phyloP scores from a whole-genome alignment of 1,140 invertebrate species.

The Sogatella furcifera region DNA sequence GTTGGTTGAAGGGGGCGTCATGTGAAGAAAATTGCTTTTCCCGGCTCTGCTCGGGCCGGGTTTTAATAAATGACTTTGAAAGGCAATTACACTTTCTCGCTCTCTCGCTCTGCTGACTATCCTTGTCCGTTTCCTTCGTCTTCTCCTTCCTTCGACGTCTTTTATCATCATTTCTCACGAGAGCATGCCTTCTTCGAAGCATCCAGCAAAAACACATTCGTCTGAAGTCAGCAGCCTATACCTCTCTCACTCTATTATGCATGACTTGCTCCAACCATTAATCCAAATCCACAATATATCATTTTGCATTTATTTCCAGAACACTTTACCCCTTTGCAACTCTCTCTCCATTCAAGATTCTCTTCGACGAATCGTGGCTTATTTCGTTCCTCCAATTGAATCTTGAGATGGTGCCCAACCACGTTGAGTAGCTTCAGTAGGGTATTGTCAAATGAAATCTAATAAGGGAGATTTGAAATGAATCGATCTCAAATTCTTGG shows the following conservation, averaged over 20 bases:
- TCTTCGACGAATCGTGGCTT: too few relatives aligned
- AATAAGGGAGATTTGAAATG: too few relatives aligned
- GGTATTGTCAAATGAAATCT: too few relatives aligned
- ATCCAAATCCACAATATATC: background rate
- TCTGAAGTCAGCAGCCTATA: background rate
- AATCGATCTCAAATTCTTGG: too few relatives aligned
- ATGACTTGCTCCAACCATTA: background rate
- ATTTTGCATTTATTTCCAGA: background rate
- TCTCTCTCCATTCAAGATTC: too few relatives aligned
- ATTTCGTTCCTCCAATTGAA: too few relatives aligned
- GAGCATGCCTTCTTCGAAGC: conserved; percentile 6
- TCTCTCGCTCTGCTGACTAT: background rate
- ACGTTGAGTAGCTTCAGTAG: too few relatives aligned
- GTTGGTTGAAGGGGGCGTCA: conserved; percentile 15
- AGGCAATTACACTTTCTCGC: conserved; percentile 16
- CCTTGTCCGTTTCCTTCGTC: background rate
- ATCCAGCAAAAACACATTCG: conserved; percentile 14
- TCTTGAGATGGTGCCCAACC: too few relatives aligned
- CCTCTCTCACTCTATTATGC: background rate
- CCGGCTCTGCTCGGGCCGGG: background rate
- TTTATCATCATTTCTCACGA: conserved; percentile 6
- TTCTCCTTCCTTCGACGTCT: conserved; percentile 1
- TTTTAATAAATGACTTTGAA: conserved; percentile 18
- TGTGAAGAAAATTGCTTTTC: conserved; percentile 16
- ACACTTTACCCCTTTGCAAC: too few relatives aligned